Evolutionary conservation across 2,888 invertebrate species (phyloP), one percentile per base, ranked within the genome.

Genomic region (Agrotis segetum): DNA sequence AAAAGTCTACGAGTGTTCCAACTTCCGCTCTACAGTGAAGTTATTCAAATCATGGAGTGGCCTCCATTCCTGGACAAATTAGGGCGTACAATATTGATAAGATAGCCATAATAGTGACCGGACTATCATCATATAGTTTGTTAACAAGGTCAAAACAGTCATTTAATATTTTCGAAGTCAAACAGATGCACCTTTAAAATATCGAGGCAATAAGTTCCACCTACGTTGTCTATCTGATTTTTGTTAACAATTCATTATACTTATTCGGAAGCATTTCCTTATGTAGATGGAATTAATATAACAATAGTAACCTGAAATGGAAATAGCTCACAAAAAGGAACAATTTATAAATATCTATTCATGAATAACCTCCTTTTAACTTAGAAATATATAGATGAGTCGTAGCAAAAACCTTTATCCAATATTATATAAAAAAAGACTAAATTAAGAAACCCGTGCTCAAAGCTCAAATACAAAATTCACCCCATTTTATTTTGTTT

Each of bases 1-100:
- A 59, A 47, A 24, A 50, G 52, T 53, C 16, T 21, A n/a, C 16
- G 29, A 65, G n/a, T 34, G 17, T 21, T 49, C 16, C 17, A 19
- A 63, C 47, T 50, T 70, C 56, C 55, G 59, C 53, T 68, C 58
- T 2, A 44, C 34, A 67, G 21, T 50, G 49, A 24, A 61, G 59
- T 52, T 58, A 61, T 78, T 83, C 75, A 67, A 76, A 52, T 65
- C 52, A 66, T 63, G 34, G 16, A 46, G 9, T 53, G 63, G 66
- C 56, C 69, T 66, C 65, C 69, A 71, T 67, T 73, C 58, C 53
- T 64, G 17, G 13, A 65, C 56, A 58, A 73, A 66, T 74, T 61
- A 70, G 59, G 76, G 52, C 63, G 52, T 65, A 58, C 50, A 47
- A 59, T 59, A 71, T 56, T 40, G 74, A 68, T 73, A 29, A 60